phyloP scores from a whole-genome alignment of 1,140 invertebrate species.

The Berghia stephanieae region DNA sequence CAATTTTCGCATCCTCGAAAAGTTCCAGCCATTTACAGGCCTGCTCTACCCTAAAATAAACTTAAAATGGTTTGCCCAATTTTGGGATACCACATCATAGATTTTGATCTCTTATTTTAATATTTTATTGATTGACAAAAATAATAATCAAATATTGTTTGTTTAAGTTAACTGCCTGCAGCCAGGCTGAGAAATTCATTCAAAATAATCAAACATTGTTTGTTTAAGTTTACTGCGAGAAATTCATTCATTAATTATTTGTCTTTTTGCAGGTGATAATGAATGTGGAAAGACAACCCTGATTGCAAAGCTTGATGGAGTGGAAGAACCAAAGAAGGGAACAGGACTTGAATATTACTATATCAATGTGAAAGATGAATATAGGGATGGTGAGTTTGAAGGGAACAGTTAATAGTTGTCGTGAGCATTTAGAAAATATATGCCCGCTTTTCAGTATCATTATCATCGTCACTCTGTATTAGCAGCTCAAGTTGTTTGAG shows the following conservation, averaged over 20 bases:
- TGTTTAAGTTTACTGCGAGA: not conserved
- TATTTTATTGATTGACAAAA: not conserved
- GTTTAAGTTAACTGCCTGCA: not conserved
- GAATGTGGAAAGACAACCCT: constrained; percentile 91
- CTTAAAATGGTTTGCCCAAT: too few species aligned
- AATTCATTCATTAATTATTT: not conserved
- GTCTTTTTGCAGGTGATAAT: constrained; percentile 68
- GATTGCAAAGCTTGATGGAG: constrained; percentile 81
- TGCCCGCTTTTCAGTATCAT: too few species aligned
- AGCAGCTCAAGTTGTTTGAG: too few species aligned
- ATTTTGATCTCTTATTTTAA: not conserved
- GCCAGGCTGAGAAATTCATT: not conserved
- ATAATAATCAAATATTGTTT: not conserved
- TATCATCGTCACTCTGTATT: too few species aligned
- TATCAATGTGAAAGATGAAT: constrained; percentile 98
- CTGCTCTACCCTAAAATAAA: too few species aligned
- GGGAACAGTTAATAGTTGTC: not conserved
- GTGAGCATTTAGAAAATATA: not conserved
- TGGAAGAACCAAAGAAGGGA: constrained; percentile 96
- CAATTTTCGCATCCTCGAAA: too few species aligned
- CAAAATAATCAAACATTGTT: not conserved
- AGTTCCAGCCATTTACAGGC: too few species aligned
- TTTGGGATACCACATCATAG: too few species aligned
- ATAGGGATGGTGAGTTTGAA: constrained; percentile 88
- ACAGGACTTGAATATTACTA: constrained; percentile 98